phyloP scores from a whole-genome alignment of 1,140 invertebrate species.

The Rhynchophorus ferrugineus region DNA sequence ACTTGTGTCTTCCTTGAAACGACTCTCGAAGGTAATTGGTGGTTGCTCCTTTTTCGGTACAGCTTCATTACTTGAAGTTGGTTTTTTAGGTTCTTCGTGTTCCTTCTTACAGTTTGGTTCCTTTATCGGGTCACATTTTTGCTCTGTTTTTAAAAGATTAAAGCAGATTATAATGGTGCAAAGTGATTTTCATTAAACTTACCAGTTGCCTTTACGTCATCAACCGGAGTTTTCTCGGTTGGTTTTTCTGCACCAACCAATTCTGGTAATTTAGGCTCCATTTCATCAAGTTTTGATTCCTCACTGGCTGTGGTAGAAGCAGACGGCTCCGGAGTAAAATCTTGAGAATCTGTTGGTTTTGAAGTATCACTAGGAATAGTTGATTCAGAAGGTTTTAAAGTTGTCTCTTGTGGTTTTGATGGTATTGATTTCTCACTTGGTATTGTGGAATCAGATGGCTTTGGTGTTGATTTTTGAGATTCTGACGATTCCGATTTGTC shows the following conservation, averaged over 20 bases:
- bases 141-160: too few species aligned
- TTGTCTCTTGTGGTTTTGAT: background rate
- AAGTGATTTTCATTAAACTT: too few species aligned
- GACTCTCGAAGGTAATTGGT: background rate
- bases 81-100: slow-evolving; percentile 2
- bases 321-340: background rate
- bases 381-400: background rate
- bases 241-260: too few species aligned
- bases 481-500: slow-evolving; percentile 5
- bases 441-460: background rate
- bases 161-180: too few species aligned
- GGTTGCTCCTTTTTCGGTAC: background rate
- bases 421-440: too few species aligned
- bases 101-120: too few species aligned
- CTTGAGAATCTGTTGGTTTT: background rate
- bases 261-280: too few species aligned
- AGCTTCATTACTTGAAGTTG: background rate
- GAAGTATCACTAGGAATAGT: background rate
- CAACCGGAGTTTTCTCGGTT: too few species aligned
- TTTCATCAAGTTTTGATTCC: too few species aligned
- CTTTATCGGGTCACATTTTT: too few species aligned
- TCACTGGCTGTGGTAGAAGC: too few species aligned
- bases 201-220: too few species aligned
- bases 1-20: slow-evolving; percentile 13
- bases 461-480: slow-evolving; percentile 8